Evolutionary conservation across 2,888 invertebrate species (phyloP), one percentile per base, ranked within the genome.

Genomic region (Choristoneura rosaceana): DNA sequence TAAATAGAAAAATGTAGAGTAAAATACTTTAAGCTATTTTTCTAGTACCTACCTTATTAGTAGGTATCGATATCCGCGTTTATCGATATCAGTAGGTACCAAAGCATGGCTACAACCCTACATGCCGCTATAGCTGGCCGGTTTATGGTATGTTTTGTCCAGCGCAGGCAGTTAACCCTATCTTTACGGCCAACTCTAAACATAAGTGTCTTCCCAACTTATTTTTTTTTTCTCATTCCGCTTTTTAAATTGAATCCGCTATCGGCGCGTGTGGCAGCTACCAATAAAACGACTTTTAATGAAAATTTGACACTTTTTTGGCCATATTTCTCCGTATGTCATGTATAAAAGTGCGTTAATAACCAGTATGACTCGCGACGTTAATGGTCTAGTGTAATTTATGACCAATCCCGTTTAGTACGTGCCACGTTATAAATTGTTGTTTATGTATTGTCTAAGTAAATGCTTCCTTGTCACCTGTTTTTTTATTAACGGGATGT

Each of bases 211-310:
- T 92, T 87, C 89, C 88, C 84, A 90, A 90, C 91, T 93, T 93
- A 93, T 93, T 93, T 94, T 94, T 92, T 92, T 93, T 92, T 91
- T 93, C 92, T 92, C 92, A 92, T 93, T 93, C 89, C 89, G 89
- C 88, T 91, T 92, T 93, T 94, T 92, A 93, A 94, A 93, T 93
- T 93, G 93, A 93, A 92, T 91, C 89, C 90, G 84, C 82, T 86
- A 83, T 87, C 90, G 92, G 92, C 90, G 87, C 89, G 93, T 92
- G 93, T 71, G 71, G 67, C 62, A 41, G 60, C 71, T 71, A 71
- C 71, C 93, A 91, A 92, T 93, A 92, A 92, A 92, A 88, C 82
- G 84, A 84, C 84, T 87, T 89, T 90, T 91, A 92, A 91, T 91
- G 90, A 92, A 91, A 91, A 88, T 90, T 90, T 87, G 88, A 90